Conservation (phyloP, 2,888 invertebrate genomes). For the Melieria picta region DNA sequence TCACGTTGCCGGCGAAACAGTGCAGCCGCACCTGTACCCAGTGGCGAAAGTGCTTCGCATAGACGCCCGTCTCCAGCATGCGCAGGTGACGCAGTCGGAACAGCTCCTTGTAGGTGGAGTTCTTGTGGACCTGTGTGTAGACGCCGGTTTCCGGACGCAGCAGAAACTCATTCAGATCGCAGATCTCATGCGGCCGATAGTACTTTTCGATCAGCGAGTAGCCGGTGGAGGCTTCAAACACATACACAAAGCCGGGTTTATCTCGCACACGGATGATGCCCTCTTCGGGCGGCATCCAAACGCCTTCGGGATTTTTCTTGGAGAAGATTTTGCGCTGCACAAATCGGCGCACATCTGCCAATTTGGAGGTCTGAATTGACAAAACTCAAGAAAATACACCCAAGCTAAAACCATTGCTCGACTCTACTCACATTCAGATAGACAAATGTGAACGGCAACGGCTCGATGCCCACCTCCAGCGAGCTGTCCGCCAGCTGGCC, state of each 20-base stretch:
- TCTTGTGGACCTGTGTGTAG: slow-evolving; percentile 51
- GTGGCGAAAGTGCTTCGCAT: slow-evolving; percentile 52
- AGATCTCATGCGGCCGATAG: slow-evolving; percentile 58
- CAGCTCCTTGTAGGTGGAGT: slow-evolving; percentile 61
- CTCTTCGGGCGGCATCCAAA: slow-evolving; percentile 54
- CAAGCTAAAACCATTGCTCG: no score
- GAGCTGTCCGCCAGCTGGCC: slow-evolving; percentile 69
- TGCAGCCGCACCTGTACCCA: slow-evolving; percentile 56
- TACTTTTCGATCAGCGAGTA: slow-evolving; percentile 54
- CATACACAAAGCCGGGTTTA: slow-evolving; percentile 58
- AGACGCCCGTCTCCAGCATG: slow-evolving; percentile 58
- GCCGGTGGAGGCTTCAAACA: slow-evolving; percentile 54
- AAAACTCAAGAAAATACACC: background rate
- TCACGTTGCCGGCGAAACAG: slow-evolving; percentile 53
- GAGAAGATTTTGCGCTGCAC: slow-evolving; percentile 45
- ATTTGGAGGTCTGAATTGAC: slow-evolving; percentile 46
- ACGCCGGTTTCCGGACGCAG: slow-evolving; percentile 53
- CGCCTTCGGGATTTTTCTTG: slow-evolving; percentile 42
- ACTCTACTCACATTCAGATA: slow-evolving; percentile 56
- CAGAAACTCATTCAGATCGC: slow-evolving; percentile 62
- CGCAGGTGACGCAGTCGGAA: slow-evolving; percentile 57
- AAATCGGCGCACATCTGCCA: slow-evolving; percentile 51
- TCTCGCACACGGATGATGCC: slow-evolving; percentile 57
- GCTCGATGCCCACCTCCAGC: slow-evolving; percentile 69
- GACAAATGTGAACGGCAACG: slow-evolving; percentile 60